Percentiles rank a stretch among this genome's conserved stretches.
These are phyloP conservation scores for Euphonia xanthogaster DNA, from an alignment of 2,797 vertebrate genomes.

Conservation along the genomic window DNA sequence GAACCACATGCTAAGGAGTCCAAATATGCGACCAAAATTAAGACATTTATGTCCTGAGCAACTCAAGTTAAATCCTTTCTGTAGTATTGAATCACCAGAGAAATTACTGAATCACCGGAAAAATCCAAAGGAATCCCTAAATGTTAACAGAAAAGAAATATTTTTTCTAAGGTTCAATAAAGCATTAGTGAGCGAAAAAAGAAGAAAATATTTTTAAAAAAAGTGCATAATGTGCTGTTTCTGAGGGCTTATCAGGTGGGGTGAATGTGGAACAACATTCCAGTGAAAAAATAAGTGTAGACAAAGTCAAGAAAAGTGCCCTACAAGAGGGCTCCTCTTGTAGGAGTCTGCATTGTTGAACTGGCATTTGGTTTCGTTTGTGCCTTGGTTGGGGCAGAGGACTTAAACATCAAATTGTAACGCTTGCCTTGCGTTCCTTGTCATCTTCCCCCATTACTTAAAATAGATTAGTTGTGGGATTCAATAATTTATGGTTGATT, in stretches of 20 bases:
- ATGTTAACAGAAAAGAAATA: not conserved
- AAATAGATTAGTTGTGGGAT: not conserved
- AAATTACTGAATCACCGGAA: not conserved
- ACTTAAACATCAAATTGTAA: fast-evolving
- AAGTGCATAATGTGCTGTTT: not conserved
- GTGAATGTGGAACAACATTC: not conserved
- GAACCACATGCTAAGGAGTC: not conserved
- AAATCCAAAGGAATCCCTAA: not conserved
- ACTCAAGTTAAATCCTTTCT: not conserved
- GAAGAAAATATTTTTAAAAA: not conserved
- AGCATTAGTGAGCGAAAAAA: not conserved
- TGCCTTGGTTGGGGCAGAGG: not conserved
- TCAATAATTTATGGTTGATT: not conserved
- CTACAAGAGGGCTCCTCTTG: not conserved
- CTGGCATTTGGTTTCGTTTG: fast-evolving
- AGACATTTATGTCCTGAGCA: not conserved
- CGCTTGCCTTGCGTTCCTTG: not conserved
- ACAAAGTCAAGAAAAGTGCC: not conserved
- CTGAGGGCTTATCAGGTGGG: not conserved
- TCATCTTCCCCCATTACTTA: not conserved
- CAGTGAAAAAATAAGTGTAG: not conserved
- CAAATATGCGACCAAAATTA: not conserved
- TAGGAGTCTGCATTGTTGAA: not conserved
- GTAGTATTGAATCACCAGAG: not conserved
- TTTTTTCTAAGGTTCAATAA: not conserved